Evolutionary conservation across 2,797 vertebrate species (phyloP).

Genomic region (Enoplosus armatus): DNA sequence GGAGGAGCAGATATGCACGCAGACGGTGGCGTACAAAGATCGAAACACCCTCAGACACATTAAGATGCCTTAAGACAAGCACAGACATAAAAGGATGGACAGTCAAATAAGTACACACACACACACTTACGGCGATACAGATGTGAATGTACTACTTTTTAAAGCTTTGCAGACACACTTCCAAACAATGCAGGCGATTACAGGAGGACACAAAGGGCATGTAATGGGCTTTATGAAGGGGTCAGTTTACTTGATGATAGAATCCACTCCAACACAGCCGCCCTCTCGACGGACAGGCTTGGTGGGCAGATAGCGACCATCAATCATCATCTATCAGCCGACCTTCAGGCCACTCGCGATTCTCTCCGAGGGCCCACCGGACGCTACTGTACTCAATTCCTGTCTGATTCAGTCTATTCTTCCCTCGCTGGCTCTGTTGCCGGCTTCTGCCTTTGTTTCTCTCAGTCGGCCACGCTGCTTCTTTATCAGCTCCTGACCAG

Average conservation of each 20-base stretch:
- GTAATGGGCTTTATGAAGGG: constrained; percentile 54
- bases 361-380: constrained; percentile 50
- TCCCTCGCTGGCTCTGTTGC: constrained; percentile 8
- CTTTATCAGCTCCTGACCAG: constrained; percentile 66
- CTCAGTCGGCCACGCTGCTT: constrained; percentile 29
- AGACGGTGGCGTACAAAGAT: constrained; percentile 42
- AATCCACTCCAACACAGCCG: constrained; percentile 61
- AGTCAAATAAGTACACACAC: constrained; percentile 24
- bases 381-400: constrained; percentile 61
- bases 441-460: constrained; percentile 50
- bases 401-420: constrained; percentile 55
- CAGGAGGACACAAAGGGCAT: constrained; percentile 57
- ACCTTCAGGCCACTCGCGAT: constrained; percentile 74
- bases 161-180: constrained; percentile 31
- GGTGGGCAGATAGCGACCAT: constrained; percentile 71
- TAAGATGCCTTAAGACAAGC: constrained; percentile 52
- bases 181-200: constrained; percentile 48
- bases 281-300: constrained; percentile 63
- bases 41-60: constrained; percentile 52
- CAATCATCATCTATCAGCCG: constrained; percentile 81
- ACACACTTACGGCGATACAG: not conserved
- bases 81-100: constrained; percentile 47
- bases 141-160: constrained; percentile 22
- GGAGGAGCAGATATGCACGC: constrained; percentile 17
- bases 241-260: constrained; percentile 75